Conservation (phyloP, 2,113 vertebrate genomes). For the Oryzias javanicus region DNA sequence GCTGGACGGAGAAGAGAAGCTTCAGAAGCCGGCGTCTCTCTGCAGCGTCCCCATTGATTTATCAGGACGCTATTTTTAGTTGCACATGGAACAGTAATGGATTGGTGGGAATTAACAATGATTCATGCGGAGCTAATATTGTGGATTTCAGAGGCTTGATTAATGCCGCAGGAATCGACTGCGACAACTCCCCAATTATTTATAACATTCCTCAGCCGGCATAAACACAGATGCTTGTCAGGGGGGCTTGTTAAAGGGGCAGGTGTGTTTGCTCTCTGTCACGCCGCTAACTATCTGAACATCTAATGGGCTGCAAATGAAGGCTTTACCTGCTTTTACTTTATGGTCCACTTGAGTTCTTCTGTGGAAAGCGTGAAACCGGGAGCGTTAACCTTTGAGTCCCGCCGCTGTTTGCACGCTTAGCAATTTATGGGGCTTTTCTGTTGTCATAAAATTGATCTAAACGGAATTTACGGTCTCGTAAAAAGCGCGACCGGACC, state of each 20-base stretch:
- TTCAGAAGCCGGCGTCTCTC: conserved; percentile 54
- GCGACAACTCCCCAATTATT: conserved; percentile 52
- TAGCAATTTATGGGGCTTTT: neutral
- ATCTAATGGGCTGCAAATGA: conserved; percentile 46
- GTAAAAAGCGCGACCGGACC: neutral
- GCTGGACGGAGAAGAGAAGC: conserved; percentile 44
- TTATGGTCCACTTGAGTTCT: conserved; percentile 17
- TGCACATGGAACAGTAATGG: conserved; percentile 59
- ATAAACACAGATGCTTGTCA: conserved; percentile 54
- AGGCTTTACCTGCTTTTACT: conserved; percentile 18
- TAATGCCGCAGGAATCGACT: conserved; percentile 51
- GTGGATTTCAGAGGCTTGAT: conserved; percentile 64
- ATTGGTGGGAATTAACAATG: conserved; percentile 68
- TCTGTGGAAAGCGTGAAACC: conserved; percentile 8
- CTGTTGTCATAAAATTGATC: neutral
- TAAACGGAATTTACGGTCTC: neutral
- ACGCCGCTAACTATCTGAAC: conserved; percentile 16
- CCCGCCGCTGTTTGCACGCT: conserved; percentile 4
- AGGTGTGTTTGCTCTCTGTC: conserved; percentile 27
- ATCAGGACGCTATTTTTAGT: conserved; percentile 70
- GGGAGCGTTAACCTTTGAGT: conserved; percentile 5
- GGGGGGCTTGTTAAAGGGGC: conserved; percentile 35
- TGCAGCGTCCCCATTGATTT: conserved; percentile 65
- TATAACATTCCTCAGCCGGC: conserved; percentile 59
- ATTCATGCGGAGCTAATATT: conserved; percentile 64